Percentiles rank a stretch among this genome's conserved stretches.
Evolutionary conservation across 2,797 vertebrate genomes (phyloP).

Genomic region (Phataginus tricuspis): DNA sequence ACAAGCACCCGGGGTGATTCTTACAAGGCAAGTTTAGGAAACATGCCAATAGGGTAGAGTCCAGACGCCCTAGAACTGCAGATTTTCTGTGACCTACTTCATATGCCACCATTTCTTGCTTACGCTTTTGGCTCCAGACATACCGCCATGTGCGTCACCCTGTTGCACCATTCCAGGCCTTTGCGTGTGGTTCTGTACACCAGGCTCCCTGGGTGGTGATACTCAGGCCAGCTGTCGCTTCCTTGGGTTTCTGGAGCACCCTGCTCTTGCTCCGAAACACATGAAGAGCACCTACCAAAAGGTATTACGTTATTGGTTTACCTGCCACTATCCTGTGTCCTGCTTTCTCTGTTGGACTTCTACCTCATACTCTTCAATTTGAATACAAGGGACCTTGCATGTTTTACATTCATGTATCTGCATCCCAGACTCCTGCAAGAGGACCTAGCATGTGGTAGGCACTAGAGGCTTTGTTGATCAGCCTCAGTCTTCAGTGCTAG

Average conservation of each 20-base stretch:
- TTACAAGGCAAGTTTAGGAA: not conserved
- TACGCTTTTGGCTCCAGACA: not conserved
- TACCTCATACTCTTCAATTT: not conserved
- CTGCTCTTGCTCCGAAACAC: not conserved
- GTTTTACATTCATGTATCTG: not conserved
- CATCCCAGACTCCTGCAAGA: not conserved
- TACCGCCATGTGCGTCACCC: fast-evolving
- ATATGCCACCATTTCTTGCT: fast-evolving
- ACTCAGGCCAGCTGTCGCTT: fast-evolving
- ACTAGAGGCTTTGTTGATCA: not conserved
- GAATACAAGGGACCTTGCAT: not conserved
- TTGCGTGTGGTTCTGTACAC: not conserved
- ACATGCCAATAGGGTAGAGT: not conserved
- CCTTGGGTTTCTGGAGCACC: not conserved
- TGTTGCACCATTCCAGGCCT: fast-evolving
- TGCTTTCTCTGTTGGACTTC: not conserved
- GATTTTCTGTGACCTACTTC: not conserved
- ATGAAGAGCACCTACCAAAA: not conserved
- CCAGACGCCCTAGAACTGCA: not conserved
- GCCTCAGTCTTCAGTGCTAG: not conserved
- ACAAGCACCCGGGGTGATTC: not conserved
- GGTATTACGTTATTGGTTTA: too few relatives aligned
- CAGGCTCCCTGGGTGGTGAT: not conserved
- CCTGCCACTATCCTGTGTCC: too few relatives aligned
- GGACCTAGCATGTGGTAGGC: not conserved